phyloP scores from a whole-genome alignment of 2,888 invertebrate genomes.

The Scaptomyza caliginosa region DNA sequence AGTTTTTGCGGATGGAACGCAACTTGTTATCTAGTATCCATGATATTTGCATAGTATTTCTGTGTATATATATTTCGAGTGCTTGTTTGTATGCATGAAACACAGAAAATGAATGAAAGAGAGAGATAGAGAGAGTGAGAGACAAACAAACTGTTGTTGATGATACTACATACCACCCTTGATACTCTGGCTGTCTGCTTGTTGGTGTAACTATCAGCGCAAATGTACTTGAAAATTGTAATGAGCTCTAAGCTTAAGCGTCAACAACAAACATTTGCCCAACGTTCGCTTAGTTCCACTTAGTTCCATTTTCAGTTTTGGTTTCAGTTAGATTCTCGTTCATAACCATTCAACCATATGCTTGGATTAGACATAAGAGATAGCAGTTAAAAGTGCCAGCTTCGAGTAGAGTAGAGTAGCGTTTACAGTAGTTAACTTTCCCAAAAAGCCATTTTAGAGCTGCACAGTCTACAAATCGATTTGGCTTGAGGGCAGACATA shows the following conservation, averaged over 20 bases:
- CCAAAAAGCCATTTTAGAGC: constrained; percentile 48
- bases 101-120: constrained; percentile 12
- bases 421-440: constrained; percentile 51
- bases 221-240: constrained; percentile 80
- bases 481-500: constrained; percentile 3
- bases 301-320: constrained; percentile 6
- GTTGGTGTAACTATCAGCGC: constrained; percentile 79
- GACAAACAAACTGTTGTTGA: not conserved
- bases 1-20: constrained; percentile 43
- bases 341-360: constrained; percentile 72
- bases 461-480: constrained; percentile 58
- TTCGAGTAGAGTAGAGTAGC: not conserved
- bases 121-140: constrained; percentile 2
- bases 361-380: constrained; percentile 66
- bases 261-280: constrained; percentile 73
- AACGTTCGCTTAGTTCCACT: constrained; percentile 1
- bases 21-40: constrained; percentile 59
- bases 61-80: constrained; percentile 69
- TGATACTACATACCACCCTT: constrained; percentile 7
- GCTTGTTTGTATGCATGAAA: constrained; percentile 74
- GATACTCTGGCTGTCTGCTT: constrained; percentile 18
- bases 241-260: constrained; percentile 78
- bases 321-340: constrained; percentile 37
- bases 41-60: constrained; percentile 73
- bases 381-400: constrained; percentile 21